Conservation (phyloP, 2,797 vertebrate species). For the Anguilla obscura region DNA sequence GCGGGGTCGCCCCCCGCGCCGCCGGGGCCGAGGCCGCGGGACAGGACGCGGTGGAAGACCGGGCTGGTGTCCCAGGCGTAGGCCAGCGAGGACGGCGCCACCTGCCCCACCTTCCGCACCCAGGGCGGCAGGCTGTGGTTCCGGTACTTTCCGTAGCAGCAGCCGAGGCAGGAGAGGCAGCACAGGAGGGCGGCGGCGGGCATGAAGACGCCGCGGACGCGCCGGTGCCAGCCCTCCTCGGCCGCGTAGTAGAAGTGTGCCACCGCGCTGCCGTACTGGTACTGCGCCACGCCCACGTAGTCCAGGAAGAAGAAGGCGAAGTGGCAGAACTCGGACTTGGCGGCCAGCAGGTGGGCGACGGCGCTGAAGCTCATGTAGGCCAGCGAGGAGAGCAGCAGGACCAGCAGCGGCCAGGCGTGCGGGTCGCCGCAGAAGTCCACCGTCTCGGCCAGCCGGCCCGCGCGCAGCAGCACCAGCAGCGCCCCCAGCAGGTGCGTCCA, state of each 20-base stretch:
- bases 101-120: slow-evolving; percentile 78
- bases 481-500: slow-evolving; percentile 86
- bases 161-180: slow-evolving; percentile 83
- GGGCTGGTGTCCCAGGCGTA: slow-evolving; percentile 87
- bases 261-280: slow-evolving; percentile 86
- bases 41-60: slow-evolving; percentile 71
- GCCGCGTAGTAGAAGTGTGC: slow-evolving; percentile 84
- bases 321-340: slow-evolving; percentile 85
- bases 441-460: slow-evolving; percentile 59
- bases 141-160: slow-evolving; percentile 84
- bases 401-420: slow-evolving; percentile 81
- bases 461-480: slow-evolving; percentile 69
- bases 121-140: slow-evolving; percentile 62
- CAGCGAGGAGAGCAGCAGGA: slow-evolving; percentile 77
- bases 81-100: slow-evolving; percentile 79
- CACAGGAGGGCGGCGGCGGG: slow-evolving; percentile 72
- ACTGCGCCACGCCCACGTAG: slow-evolving; percentile 86
- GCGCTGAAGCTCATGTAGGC: slow-evolving; percentile 79
- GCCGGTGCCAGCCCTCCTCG: slow-evolving; percentile 71
- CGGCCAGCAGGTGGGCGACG: slow-evolving; percentile 81
- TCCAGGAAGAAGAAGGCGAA: slow-evolving; percentile 87
- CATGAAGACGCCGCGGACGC: slow-evolving; percentile 73
- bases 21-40: slow-evolving; percentile 45
- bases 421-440: slow-evolving; percentile 78
- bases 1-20: slow-evolving; percentile 43